Conservation (phyloP, 2,888 invertebrate species). For the Drosophila subsilvestris region DNA sequence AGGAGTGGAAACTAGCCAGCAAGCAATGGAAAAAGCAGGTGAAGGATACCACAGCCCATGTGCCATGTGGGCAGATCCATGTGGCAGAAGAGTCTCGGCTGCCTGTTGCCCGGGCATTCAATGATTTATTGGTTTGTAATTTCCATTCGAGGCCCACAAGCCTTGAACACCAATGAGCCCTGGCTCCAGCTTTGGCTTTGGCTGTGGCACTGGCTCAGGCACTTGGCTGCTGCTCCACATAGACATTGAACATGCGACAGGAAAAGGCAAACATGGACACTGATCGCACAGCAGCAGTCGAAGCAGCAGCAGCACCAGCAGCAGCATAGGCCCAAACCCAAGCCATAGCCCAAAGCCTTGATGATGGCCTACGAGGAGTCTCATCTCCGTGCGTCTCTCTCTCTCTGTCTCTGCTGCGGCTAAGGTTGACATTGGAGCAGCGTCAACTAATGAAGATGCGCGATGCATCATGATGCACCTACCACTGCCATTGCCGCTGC, state of each 20-base stretch:
- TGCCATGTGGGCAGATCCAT: constrained; percentile 44
- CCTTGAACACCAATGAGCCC: constrained; percentile 64
- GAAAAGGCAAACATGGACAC: constrained; percentile 73
- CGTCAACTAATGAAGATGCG: constrained; percentile 79
- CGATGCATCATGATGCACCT: constrained; percentile 75
- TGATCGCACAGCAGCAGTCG: constrained; percentile 52
- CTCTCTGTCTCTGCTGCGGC: not conserved
- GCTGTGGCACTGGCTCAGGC: constrained; percentile 33
- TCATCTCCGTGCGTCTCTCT: not conserved
- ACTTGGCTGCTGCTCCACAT: constrained; percentile 51
- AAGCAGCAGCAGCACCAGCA: constrained; percentile 42
- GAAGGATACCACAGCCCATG: constrained; percentile 32
- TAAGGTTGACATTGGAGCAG: constrained; percentile 67
- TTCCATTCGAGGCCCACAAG: constrained; percentile 74
- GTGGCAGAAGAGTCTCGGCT: constrained; percentile 4
- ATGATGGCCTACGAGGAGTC: constrained; percentile 63
- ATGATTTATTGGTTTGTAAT: constrained; percentile 79
- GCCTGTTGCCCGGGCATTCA: constrained; percentile 44
- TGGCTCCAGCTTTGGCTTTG: constrained; percentile 19
- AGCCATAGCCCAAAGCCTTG: constrained; percentile 64
- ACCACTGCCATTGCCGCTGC: constrained; percentile 38
- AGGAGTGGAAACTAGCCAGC: constrained; percentile 34
- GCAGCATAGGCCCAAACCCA: constrained; percentile 57
- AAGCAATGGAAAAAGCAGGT: constrained; percentile 6
- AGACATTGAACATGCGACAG: constrained; percentile 74